Evolutionary conservation across 2,888 invertebrate genomes (phyloP), one percentile per base, ranked within the genome.

Genomic region (Heliothis peltigera): DNA sequence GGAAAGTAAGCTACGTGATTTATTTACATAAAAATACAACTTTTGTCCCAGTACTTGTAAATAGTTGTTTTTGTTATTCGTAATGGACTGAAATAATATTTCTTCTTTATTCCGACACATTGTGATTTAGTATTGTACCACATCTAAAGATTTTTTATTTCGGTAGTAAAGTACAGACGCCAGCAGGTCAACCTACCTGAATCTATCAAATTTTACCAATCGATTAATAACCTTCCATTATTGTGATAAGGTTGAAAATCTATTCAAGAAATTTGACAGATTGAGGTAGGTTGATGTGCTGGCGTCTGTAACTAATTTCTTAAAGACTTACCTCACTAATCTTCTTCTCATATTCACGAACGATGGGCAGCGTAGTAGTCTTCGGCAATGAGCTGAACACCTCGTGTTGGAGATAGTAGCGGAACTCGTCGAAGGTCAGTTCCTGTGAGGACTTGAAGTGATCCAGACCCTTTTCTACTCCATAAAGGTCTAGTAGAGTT

Each of bases 401-500:
- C 91, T 97, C 97, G 79, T 96, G 96, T 84, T 96, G 96, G 18
- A 98, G 93, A 88, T 97, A 98, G 88, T 96, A 97, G 55, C 96
- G 96, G 90, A 96, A 97, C 87, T 97, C 97, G 79, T 97, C 96
- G 91, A 97, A 98, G 81, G 96, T 96, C 70, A 98, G 91, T 72
- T 95, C 96, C 64, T 96, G 91, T 0, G 97, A 96, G 61, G 97
- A 97, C 59, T 96, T 95, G 91, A 96, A 97, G 89, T 97, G 97
- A 84, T 98, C 97, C 74, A 98, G 91, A 0, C 97, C 97, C 84
- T 97, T 96, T 89, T 98, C 98, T 3, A 98, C 97, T 0, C 97
- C 97, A 84, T 97, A 97, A 22, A 97, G 92, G 85, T 97, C 97
- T 47, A 98, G 94, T 3, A 97, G 91, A 0, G 97, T 97, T 8